phyloP scores from a whole-genome alignment of 2,797 vertebrate species.

The Galago senegalensis region DNA sequence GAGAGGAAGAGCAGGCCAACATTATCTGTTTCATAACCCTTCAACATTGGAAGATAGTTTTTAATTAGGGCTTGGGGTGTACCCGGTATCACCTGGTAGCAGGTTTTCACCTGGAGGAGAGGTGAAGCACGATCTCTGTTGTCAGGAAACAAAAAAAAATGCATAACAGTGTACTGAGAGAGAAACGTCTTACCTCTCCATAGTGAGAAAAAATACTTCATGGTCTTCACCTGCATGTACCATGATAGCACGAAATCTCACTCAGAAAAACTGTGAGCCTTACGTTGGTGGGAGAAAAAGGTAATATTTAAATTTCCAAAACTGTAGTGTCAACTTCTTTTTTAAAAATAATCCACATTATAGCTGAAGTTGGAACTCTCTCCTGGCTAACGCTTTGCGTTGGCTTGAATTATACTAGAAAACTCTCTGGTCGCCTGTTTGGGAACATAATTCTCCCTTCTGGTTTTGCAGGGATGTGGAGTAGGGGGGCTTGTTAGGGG shows the following conservation, averaged over 20 bases:
- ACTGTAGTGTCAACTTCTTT: neutral
- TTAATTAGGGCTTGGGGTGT: neutral
- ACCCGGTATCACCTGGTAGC: neutral
- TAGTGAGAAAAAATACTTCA: neutral
- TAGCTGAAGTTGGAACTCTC: neutral
- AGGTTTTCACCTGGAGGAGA: neutral
- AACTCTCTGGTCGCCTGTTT: neutral
- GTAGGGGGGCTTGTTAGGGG: neutral
- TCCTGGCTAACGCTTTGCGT: neutral
- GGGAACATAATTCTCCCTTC: neutral
- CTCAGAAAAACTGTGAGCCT: neutral
- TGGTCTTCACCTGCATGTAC: neutral
- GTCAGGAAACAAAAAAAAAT: neutral
- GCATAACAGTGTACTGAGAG: fast-evolving
- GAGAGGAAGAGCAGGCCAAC: neutral
- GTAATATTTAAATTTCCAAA: neutral
- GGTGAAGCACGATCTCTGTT: fast-evolving
- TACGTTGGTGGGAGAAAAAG: no score
- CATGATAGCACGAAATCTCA: neutral
- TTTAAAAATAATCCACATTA: neutral
- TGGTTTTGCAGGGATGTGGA: neutral
- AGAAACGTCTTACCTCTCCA: neutral
- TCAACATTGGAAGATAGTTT: neutral
- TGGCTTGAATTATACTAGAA: no score
- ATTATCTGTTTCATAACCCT: neutral